These are phyloP conservation scores for Micoletzkya japonica DNA, from an alignment of 2,888 invertebrate species.

Conservation along the genomic window DNA sequence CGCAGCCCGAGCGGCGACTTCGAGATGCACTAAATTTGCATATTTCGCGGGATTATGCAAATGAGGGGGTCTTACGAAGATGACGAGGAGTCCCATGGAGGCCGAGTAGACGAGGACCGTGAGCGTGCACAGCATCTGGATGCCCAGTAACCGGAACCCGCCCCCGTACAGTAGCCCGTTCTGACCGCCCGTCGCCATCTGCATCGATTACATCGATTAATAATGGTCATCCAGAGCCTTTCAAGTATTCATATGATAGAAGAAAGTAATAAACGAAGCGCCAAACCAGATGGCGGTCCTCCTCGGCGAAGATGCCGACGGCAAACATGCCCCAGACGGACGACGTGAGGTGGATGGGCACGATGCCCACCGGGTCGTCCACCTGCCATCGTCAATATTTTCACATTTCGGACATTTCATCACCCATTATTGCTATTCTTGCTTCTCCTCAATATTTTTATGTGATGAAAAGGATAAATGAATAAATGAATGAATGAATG, in stretches of 20 bases:
- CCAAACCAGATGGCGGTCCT: slow-evolving; percentile 55
- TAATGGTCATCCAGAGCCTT: too few species aligned
- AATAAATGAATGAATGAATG: too few species aligned
- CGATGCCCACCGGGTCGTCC: slow-evolving; percentile 52
- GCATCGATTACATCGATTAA: not conserved
- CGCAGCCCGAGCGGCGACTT: slow-evolving; percentile 60
- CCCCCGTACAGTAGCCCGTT: slow-evolving; percentile 52
- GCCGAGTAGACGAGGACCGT: slow-evolving; percentile 61
- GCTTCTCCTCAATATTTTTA: too few species aligned
- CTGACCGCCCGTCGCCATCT: slow-evolving; percentile 38
- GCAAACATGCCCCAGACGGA: slow-evolving; percentile 64
- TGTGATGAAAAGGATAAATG: too few species aligned
- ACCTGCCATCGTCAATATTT: too few species aligned
- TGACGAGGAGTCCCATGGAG: slow-evolving; percentile 54
- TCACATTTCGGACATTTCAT: too few species aligned
- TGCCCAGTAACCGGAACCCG: slow-evolving; percentile 60
- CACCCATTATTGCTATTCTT: too few species aligned
- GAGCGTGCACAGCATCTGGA: slow-evolving; percentile 60
- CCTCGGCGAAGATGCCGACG: slow-evolving; percentile 64
- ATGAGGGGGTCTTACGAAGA: slow-evolving; percentile 52
- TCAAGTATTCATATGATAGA: not conserved
- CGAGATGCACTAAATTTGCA: slow-evolving; percentile 42
- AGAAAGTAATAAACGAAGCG: too few species aligned
- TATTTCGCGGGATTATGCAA: not conserved
- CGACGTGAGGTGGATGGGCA: slow-evolving; percentile 51